Evolutionary conservation across 2,888 invertebrate species (phyloP).

Genomic region (Leucania comma): DNA sequence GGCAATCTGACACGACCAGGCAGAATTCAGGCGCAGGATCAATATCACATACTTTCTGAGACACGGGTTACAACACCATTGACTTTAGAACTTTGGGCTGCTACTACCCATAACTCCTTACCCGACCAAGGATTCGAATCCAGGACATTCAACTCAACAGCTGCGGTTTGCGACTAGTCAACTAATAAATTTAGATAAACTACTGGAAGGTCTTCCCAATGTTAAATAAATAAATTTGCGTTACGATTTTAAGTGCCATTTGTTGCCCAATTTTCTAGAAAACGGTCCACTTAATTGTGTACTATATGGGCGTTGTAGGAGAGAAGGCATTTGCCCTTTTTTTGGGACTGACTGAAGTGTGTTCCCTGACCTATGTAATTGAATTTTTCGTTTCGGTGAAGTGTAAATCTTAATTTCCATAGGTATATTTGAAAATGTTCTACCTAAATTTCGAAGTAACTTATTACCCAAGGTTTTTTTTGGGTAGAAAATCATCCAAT

Average conservation of each 20-base stretch:
- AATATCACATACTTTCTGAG: no score
- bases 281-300: conserved; percentile 32
- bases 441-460: no score
- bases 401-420: background rate
- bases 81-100: no score
- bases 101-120: no score
- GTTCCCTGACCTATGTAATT: conserved; percentile 15
- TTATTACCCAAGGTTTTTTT: no score
- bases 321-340: conserved; percentile 14
- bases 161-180: no score
- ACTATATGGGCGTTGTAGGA: conserved; percentile 24
- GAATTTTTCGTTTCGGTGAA: conserved; percentile 16
- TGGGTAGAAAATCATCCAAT: no score
- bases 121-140: no score
- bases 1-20: no score
- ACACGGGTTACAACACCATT: no score
- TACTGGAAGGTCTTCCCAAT: background rate
- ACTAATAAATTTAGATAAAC: background rate
- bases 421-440: background rate
- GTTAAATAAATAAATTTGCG: conserved; percentile 11
- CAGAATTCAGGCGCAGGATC: no score
- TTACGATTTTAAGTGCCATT: conserved; percentile 34
- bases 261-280: conserved; percentile 24
- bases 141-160: background rate
- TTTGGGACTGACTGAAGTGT: background rate